Evolutionary conservation across 2,888 invertebrate species (phyloP).

Genomic region (Cylloceria caligata): DNA sequence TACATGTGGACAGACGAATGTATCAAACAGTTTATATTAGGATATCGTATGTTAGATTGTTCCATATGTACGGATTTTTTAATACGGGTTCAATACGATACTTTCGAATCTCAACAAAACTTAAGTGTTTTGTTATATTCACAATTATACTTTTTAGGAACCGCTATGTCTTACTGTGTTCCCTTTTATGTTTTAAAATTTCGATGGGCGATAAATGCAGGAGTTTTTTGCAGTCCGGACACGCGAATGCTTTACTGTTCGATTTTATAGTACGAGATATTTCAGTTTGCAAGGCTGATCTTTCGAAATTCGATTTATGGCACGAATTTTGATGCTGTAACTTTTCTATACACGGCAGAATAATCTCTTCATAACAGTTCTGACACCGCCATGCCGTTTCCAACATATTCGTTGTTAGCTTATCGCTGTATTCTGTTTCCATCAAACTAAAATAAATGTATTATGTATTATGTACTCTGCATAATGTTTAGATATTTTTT

Average conservation of each 20-base stretch:
- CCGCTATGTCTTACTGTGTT: constrained; percentile 75
- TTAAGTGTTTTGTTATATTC: constrained; percentile 7
- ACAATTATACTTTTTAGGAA: neutral
- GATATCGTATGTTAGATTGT: too few relatives aligned
- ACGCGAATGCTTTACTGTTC: constrained; percentile 89
- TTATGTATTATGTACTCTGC: neutral
- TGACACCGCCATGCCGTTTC: constrained; percentile 90
- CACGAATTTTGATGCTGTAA: constrained; percentile 90
- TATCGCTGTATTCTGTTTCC: constrained; percentile 89
- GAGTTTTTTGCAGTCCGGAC: constrained; percentile 89
- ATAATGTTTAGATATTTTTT: neutral
- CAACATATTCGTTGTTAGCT: constrained; percentile 87
- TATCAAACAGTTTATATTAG: too few relatives aligned
- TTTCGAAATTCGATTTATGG: constrained; percentile 75
- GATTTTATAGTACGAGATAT: constrained; percentile 81
- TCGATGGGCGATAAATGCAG: constrained; percentile 92
- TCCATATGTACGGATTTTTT: too few relatives aligned
- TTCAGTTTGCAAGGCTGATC: constrained; percentile 75
- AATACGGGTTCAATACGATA: too few relatives aligned
- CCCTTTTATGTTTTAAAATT: constrained; percentile 93
- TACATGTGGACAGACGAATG: too few relatives aligned
- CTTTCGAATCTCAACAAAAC: too few relatives aligned
- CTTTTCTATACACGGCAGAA: constrained; percentile 89
- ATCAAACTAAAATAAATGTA: constrained; percentile 85
- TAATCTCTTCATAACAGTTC: constrained; percentile 88